A percentile compares a stretch with the other conserved stretches of the same genome.
These are phyloP conservation scores for Maniola hyperantus DNA, from an alignment of 2,888 invertebrate genomes.

Conservation along the genomic window DNA sequence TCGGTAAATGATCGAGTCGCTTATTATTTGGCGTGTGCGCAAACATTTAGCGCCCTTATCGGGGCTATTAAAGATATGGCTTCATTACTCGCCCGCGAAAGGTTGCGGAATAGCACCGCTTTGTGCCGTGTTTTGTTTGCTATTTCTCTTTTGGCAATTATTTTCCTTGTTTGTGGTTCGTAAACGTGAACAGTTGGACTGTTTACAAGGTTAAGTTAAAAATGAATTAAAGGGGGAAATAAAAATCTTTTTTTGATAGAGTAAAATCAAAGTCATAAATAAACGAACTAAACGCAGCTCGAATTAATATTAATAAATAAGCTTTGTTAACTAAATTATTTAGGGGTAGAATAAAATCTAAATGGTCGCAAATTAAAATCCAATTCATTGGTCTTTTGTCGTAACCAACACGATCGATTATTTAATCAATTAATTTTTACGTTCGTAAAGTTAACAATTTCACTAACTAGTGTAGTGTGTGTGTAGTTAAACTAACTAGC, in stretches of 20 bases:
- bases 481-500: too few species aligned
- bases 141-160: slow-evolving; percentile 44
- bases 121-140: slow-evolving; percentile 50
- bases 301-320: background rate
- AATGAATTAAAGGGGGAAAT: background rate
- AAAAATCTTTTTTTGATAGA: background rate
- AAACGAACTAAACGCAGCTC: background rate
- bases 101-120: slow-evolving; percentile 51
- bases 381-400: background rate
- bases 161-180: slow-evolving; percentile 43
- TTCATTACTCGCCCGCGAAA: slow-evolving; percentile 69
- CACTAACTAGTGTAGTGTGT: too few species aligned
- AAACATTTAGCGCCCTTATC: slow-evolving; percentile 81
- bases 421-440: background rate
- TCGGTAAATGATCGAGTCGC: slow-evolving; percentile 77
- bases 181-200: slow-evolving; percentile 1
- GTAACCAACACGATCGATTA: too few species aligned
- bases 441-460: too few species aligned
- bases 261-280: background rate
- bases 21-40: slow-evolving; percentile 82
- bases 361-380: background rate
- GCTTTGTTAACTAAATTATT: background rate
- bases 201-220: background rate
- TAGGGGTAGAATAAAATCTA: background rate
- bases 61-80: slow-evolving; percentile 80